phyloP scores from a whole-genome alignment of 2,113 vertebrate genomes.

The Callionymus lyra region DNA sequence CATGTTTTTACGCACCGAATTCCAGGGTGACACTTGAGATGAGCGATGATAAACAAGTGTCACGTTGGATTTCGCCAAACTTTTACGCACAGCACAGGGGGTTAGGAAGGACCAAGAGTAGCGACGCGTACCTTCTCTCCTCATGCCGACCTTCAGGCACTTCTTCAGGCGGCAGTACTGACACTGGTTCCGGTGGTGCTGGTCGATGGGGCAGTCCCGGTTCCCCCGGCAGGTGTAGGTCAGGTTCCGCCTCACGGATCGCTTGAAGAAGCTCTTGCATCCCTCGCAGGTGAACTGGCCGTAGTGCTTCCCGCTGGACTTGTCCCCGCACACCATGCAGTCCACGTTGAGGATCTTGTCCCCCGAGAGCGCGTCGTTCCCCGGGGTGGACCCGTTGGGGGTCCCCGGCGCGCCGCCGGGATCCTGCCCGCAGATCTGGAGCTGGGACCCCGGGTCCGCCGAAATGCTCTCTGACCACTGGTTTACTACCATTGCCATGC shows the following conservation, averaged over 20 bases:
- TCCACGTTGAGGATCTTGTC: slow-evolving; percentile 75
- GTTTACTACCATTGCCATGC: slow-evolving; percentile 80
- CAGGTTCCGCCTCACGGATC: slow-evolving; percentile 78
- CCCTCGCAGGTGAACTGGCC: slow-evolving; percentile 83
- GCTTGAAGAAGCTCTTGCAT: slow-evolving; percentile 86
- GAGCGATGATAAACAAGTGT: neutral
- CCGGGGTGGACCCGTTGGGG: slow-evolving; percentile 68
- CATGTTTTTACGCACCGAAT: neutral
- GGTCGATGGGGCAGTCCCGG: slow-evolving; percentile 79
- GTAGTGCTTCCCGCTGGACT: slow-evolving; percentile 80
- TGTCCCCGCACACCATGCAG: slow-evolving; percentile 83
- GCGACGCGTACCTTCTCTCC: slow-evolving; percentile 70
- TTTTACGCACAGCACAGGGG: no score
- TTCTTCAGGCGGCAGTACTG: slow-evolving; percentile 81
- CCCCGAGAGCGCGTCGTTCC: slow-evolving; percentile 70
- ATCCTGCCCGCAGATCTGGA: slow-evolving; percentile 73
- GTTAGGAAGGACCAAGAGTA: neutral
- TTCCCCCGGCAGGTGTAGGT: slow-evolving; percentile 78
- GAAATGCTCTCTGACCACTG: slow-evolving; percentile 80
- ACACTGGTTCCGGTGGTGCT: slow-evolving; percentile 81
- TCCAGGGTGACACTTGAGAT: neutral
- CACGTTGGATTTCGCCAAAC: no score
- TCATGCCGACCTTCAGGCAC: slow-evolving; percentile 81
- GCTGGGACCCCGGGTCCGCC: slow-evolving; percentile 69
- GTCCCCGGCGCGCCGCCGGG: slow-evolving; percentile 69